phyloP scores from a whole-genome alignment of 2,888 invertebrate genomes.

The Caenorhabditis zanzibari region DNA sequence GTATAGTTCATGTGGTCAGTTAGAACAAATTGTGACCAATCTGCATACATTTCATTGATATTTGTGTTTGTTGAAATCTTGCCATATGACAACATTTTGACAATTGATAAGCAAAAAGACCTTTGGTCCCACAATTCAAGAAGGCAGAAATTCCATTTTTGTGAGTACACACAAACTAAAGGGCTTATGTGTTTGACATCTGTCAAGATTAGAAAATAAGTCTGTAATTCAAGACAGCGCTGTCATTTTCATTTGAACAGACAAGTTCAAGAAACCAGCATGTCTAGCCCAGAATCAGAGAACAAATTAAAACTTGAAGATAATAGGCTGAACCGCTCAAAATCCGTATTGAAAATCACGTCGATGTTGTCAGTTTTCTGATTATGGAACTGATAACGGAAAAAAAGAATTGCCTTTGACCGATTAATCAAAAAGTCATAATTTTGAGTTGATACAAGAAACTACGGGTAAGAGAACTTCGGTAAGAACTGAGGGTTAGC shows the following conservation, averaged over 20 bases:
- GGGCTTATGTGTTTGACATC: too few species aligned
- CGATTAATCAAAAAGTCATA: not conserved
- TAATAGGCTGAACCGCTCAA: not conserved
- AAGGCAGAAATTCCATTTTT: not conserved
- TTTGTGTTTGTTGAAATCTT: not conserved
- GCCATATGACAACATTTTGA: not conserved
- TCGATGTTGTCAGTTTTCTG: slow-evolving; percentile 7
- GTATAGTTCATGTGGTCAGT: not conserved
- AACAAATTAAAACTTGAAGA: not conserved
- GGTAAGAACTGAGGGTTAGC: not conserved
- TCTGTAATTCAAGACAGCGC: too few species aligned
- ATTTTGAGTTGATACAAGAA: not conserved
- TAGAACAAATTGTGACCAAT: not conserved
- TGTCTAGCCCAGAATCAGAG: not conserved
- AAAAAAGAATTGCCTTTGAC: not conserved
- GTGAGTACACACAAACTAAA: not conserved
- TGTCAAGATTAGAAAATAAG: too few species aligned
- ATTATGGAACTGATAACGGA: slow-evolving; percentile 3
- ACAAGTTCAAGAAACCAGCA: not conserved
- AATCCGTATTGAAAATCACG: slow-evolving; percentile 3
- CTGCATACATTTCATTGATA: not conserved
- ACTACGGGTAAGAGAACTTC: slow-evolving; percentile 2
- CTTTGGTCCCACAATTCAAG: not conserved
- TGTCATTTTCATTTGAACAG: too few species aligned
- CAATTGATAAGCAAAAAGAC: slow-evolving; percentile 3